Percentiles rank a stretch among this genome's conserved stretches.
Conservation (phyloP, 2,113 vertebrate species). For the Paedocypris sp. region DNA sequence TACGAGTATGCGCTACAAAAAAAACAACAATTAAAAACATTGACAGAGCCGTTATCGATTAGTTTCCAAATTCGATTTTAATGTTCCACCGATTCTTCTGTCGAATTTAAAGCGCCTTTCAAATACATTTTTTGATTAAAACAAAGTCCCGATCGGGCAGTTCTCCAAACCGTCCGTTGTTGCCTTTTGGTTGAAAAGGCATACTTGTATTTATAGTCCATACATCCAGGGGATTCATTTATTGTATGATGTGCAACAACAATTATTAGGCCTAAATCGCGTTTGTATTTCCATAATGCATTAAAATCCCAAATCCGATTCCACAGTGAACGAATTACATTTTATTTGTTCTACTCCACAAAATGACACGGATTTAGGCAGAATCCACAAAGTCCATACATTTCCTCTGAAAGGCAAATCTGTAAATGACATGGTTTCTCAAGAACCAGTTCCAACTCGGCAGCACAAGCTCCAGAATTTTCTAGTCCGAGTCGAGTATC, state of each 20-base stretch:
- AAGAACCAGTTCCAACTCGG: not conserved
- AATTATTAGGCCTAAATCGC: not conserved
- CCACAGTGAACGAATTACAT: slow-evolving; percentile 10
- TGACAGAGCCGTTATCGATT: not conserved
- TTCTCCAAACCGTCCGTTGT: not conserved
- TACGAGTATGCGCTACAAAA: too few species aligned
- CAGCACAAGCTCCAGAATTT: slow-evolving; percentile 40
- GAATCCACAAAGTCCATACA: slow-evolving; percentile 27
- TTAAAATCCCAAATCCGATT: slow-evolving; percentile 13
- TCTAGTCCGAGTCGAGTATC: too few species aligned
- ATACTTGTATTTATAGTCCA: not conserved
- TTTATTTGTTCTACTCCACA: slow-evolving; percentile 24
- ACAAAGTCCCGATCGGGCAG: too few species aligned
- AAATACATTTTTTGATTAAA: not conserved
- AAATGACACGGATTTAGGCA: slow-evolving; percentile 17
- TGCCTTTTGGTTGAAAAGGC: not conserved
- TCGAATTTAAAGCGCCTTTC: not conserved
- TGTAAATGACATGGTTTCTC: not conserved
- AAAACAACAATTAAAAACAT: too few species aligned
- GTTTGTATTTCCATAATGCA: slow-evolving; percentile 27
- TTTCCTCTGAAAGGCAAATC: slow-evolving; percentile 3
- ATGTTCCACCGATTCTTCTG: not conserved
- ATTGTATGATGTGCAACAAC: slow-evolving; percentile 1
- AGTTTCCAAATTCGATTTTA: not conserved
- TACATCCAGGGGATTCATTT: slow-evolving; percentile 7